A percentile compares a stretch with the other conserved stretches of the same genome.
Evolutionary conservation across 1,140 invertebrate species (phyloP).

Genomic region (Thaumetopoea pityocampa): DNA sequence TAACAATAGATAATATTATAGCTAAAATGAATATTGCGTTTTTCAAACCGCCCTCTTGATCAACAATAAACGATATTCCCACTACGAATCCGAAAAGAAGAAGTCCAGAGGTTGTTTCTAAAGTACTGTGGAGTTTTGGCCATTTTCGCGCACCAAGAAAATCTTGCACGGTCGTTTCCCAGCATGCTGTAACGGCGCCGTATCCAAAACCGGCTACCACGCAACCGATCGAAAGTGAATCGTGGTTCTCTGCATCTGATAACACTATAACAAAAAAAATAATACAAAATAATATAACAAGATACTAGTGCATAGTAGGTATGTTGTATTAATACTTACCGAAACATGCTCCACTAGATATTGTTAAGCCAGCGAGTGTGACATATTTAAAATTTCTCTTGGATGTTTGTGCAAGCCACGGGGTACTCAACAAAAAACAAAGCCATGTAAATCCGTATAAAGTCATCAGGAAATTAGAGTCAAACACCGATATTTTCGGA

Average conservation of each 20-base stretch:
- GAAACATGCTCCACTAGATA: conserved; percentile 57
- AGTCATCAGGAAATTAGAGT: conserved; percentile 60
- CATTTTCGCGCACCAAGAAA: conserved; percentile 58
- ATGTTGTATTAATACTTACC: conserved; percentile 51
- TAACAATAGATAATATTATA: conserved; percentile 30
- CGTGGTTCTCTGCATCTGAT: conserved; percentile 43
- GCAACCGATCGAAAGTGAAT: conserved; percentile 54
- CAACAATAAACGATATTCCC: conserved; percentile 36
- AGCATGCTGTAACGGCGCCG: conserved; percentile 52
- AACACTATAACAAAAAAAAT: conserved; percentile 43
- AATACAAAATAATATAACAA: not conserved
- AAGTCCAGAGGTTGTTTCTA: conserved; percentile 53
- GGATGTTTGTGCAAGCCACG: conserved; percentile 62
- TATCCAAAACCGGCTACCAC: conserved; percentile 56
- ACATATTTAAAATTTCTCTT: conserved; percentile 71
- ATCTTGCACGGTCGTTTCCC: conserved; percentile 56
- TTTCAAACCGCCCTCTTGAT: conserved; percentile 38
- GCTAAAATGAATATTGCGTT: conserved; percentile 46
- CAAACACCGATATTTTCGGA: conserved; percentile 49
- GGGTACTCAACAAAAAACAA: conserved; percentile 59
- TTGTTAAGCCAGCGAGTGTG: conserved; percentile 44
- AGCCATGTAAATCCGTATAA: conserved; percentile 66
- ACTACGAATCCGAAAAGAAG: conserved; percentile 35
- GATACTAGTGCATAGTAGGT: not conserved
- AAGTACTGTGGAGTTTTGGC: conserved; percentile 58